Percentiles rank a stretch among this genome's conserved stretches.
Conservation (phyloP, 2,797 vertebrate genomes). For the Cyclopterus lumpus region DNA sequence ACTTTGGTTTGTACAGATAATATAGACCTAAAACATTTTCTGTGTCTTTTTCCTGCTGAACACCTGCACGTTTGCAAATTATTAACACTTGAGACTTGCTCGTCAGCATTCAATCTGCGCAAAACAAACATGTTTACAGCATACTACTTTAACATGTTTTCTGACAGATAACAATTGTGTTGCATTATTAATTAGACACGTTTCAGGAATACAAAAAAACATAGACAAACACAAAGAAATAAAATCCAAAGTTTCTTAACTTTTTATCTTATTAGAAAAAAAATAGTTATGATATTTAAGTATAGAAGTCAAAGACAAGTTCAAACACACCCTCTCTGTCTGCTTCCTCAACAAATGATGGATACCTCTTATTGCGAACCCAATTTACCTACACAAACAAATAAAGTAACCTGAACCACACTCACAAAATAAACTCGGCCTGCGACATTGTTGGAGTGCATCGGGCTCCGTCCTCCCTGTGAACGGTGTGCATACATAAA, state of each 20-base stretch:
- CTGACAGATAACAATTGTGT: not conserved
- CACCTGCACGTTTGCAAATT: not conserved
- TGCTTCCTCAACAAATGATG: not conserved
- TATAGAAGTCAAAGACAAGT: not conserved
- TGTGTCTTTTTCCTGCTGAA: not conserved
- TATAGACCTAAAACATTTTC: not conserved
- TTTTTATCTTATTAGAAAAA: not conserved
- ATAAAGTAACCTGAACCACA: not conserved
- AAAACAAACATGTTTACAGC: not conserved
- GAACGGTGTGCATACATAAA: conserved; percentile 60
- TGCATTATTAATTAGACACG: not conserved
- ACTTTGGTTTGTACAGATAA: not conserved
- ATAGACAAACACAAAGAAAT: not conserved
- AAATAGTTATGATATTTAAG: not conserved
- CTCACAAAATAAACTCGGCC: conserved; percentile 19
- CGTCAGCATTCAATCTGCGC: not conserved
- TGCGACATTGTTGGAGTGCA: conserved; percentile 41
- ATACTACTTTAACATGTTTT: not conserved
- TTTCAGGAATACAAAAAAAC: not conserved
- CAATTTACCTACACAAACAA: not conserved
- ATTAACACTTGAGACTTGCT: not conserved
- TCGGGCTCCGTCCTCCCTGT: conserved; percentile 35
- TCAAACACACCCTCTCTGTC: not conserved
- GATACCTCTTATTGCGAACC: not conserved
- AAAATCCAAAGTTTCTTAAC: not conserved